These are phyloP conservation scores for Actinostola sp. DNA, from an alignment of 92 coral and sea anemone species.

Conservation along the genomic window DNA sequence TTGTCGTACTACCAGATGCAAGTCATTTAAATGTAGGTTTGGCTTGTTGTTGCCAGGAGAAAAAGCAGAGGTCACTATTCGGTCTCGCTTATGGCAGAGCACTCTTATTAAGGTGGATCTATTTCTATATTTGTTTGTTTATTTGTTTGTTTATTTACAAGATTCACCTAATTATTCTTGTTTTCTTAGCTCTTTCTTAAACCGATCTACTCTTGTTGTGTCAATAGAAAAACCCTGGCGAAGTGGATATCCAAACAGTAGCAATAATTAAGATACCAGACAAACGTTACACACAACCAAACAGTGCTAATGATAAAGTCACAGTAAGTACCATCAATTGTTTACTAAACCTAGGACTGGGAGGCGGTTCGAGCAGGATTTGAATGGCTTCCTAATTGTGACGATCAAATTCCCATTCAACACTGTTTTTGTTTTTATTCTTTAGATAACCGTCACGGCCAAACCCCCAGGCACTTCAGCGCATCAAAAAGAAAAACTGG, in stretches of 20 bases:
- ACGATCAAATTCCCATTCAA: too few relatives aligned
- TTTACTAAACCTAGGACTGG: too few relatives aligned
- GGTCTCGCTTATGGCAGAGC: conserved; percentile 68
- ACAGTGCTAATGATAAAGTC: conserved; percentile 40
- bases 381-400: too few relatives aligned
- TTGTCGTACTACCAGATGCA: conserved; percentile 56
- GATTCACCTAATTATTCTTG: not conserved
- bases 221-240: conserved; percentile 39
- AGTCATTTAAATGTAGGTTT: conserved; percentile 46
- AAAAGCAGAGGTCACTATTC: conserved; percentile 61
- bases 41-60: conserved; percentile 62
- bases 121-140: not conserved
- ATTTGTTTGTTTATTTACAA: not conserved
- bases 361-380: too few relatives aligned
- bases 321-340: conserved; percentile 48
- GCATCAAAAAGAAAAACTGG: conserved; percentile 21
- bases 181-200: too few relatives aligned
- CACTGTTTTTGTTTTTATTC: not conserved
- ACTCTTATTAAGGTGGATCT: conserved; percentile 53
- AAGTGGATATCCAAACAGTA: conserved; percentile 40
- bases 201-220: too few relatives aligned
- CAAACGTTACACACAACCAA: conserved; percentile 53
- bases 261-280: conserved; percentile 48
- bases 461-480: conserved; percentile 33
- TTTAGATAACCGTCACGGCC: conserved; percentile 25